A percentile compares a stretch with the other conserved stretches of the same genome.
Evolutionary conservation across 1,140 invertebrate species (phyloP).

Genomic region (Papilio xuthus): DNA sequence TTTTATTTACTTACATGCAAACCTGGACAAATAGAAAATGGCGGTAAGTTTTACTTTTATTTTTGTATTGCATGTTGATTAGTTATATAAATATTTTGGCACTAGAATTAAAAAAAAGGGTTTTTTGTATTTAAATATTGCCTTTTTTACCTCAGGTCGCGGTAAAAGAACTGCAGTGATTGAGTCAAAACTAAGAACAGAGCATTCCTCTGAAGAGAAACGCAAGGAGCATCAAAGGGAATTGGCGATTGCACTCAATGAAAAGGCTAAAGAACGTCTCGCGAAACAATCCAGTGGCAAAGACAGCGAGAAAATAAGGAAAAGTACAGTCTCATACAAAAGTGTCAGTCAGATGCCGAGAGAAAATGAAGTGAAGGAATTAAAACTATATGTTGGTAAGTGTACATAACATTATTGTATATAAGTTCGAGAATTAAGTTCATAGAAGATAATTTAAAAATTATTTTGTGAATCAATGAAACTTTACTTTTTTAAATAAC

Average conservation of each 20-base stretch:
- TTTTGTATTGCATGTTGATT: constrained; percentile 27
- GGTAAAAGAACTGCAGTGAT: constrained; percentile 96
- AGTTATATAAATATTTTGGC: neutral
- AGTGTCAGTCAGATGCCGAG: constrained; percentile 94
- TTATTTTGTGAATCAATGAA: too few relatives aligned
- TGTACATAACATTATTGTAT: constrained; percentile 31
- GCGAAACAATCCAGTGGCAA: constrained; percentile 93
- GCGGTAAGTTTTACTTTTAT: constrained; percentile 64
- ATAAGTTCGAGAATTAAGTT: too few relatives aligned
- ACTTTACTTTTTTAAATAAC: too few relatives aligned
- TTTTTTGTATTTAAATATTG: neutral
- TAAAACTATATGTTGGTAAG: constrained; percentile 97
- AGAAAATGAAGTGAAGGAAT: constrained; percentile 95
- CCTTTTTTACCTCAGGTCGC: constrained; percentile 80
- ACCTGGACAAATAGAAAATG: constrained; percentile 71
- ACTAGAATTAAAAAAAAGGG: neutral
- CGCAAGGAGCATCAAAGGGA: constrained; percentile 98
- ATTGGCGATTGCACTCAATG: constrained; percentile 94
- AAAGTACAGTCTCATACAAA: constrained; percentile 98
- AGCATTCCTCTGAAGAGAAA: constrained; percentile 98
- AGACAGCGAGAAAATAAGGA: constrained; percentile 95
- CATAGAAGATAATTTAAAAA: too few relatives aligned
- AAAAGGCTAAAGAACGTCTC: constrained; percentile 94
- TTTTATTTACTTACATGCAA: constrained; percentile 76
- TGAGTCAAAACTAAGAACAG: constrained; percentile 96